Evolutionary conservation across 2,113 vertebrate species (phyloP), one percentile per base, ranked within the genome.

Genomic region (Abramis brama): DNA sequence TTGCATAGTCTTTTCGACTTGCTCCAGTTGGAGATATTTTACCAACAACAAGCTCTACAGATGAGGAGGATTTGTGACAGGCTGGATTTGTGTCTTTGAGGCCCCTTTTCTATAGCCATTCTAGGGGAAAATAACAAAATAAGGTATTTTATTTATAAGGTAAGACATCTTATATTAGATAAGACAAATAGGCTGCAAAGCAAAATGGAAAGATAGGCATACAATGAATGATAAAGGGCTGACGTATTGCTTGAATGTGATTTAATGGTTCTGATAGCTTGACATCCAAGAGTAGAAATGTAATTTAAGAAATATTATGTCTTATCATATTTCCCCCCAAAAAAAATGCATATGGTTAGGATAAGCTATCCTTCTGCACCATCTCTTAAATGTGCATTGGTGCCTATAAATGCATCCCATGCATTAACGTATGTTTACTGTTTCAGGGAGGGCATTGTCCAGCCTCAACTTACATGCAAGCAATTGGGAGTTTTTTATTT

Each of bases 1-100:
- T 93, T 93, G 92, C 95, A 95, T 95, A 91, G 91, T 94, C 93
- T 92, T 85, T 43, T 83, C 64, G 10, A 89, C 75, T 50, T 19
- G 2, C 59, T 50, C 60, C 50, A 59, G 57, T 5, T 52, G 45
- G 60, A 52, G 43, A 39, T 11, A 12, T 27, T 77, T 78, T 77
- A 85, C 78, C 82, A 85, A 79, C 73, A 86, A 39, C 81, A 70
- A 23, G 77, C 50, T 25, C 70, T 77, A 64, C 23, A 60, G 57
- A 86, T 71, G 73, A 71, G 70, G 15, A 9, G 55, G 82, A 10
- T 36, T 36, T 86, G 70, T 25, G 71, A n/a, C 21, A n/a, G 45
- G 60, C 27, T 66, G 27, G 39, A 73, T 50, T 8, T 47, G 39
- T 39, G 57, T 30, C n/a, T 21, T 82, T 64, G 50, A 52, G n/a